These are phyloP conservation scores for Eutrigla gurnardus DNA, from an alignment of 2,797 vertebrate species.

Conservation along the genomic window DNA sequence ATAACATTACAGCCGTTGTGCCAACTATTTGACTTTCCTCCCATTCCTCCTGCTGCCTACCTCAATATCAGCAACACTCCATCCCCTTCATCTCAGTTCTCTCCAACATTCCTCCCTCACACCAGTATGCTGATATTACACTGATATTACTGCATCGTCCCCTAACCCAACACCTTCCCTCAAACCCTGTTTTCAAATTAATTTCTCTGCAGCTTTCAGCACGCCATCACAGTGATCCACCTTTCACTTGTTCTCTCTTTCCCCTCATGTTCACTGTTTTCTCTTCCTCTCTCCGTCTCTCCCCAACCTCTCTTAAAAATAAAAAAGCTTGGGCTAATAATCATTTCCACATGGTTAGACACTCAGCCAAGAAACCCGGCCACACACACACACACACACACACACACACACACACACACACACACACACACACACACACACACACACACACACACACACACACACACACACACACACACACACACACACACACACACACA, in stretches of 20 bases:
- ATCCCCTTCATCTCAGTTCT: constrained; percentile 31
- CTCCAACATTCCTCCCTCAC: constrained; percentile 33
- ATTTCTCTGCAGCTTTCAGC: constrained; percentile 58
- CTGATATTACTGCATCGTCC: constrained; percentile 16
- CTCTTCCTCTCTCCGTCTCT: constrained; percentile 41
- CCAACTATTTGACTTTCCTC: constrained; percentile 52
- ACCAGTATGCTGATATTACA: constrained; percentile 43
- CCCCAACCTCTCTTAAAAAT: constrained; percentile 67
- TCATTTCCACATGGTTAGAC: constrained; percentile 81
- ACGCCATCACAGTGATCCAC: constrained; percentile 30
- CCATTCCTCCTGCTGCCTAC: constrained; percentile 38
- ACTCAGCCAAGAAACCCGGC: constrained; percentile 66
- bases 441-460: constrained; percentile 22
- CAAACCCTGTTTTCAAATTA: constrained; percentile 38
- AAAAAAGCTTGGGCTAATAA: constrained; percentile 72
- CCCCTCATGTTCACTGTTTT: constrained; percentile 24
- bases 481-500: background rate
- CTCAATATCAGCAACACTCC: constrained; percentile 49
- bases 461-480: constrained; percentile 21
- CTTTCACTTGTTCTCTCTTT: constrained; percentile 48
- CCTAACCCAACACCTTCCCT: constrained; percentile 31
- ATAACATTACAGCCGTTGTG: constrained; percentile 57
- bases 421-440: constrained; percentile 6
- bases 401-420: constrained; percentile 9
- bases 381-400: background rate